Percentiles rank a stretch among this genome's conserved stretches.
Evolutionary conservation across 2,888 invertebrate genomes (phyloP).

Genomic region (Stramonita haemastoma): DNA sequence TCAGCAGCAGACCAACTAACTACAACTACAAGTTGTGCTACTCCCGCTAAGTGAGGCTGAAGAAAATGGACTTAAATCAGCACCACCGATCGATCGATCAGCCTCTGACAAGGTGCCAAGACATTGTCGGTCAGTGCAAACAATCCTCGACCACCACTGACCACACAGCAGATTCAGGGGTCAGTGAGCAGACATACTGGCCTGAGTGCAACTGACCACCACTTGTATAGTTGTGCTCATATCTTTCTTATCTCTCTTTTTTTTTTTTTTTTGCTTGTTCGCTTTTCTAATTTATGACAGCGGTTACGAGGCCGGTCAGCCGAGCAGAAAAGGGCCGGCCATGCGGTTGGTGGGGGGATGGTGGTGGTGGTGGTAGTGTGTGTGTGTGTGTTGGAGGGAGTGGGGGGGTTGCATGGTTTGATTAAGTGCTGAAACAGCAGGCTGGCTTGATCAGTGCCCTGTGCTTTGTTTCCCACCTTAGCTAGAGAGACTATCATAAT

Average conservation of each 20-base stretch:
- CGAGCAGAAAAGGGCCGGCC: no score
- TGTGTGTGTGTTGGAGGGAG: no score
- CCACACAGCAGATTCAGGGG: not conserved
- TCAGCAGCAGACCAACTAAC: no score
- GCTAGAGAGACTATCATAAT: no score
- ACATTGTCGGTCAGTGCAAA: not conserved
- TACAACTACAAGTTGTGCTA: not conserved
- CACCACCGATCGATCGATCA: not conserved
- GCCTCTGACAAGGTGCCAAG: not conserved
- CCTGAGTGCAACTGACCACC: not conserved
- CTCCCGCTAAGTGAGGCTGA: not conserved
- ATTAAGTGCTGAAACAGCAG: no score
- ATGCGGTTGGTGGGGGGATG: no score
- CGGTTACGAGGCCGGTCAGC: not conserved
- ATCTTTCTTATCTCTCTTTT: no score
- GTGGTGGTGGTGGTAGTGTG: no score
- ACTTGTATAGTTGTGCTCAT: no score
- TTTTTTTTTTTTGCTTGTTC: not conserved
- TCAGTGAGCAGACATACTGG: slow-evolving; percentile 1
- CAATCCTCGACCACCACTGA: not conserved
- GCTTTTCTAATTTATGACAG: not conserved
- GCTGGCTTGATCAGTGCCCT: no score
- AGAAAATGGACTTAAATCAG: not conserved
- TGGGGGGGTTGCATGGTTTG: no score
- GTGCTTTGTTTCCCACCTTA: no score